Percentiles rank a stretch among this genome's conserved stretches.
Conservation (phyloP, 2,888 invertebrate species). For the Synergus itoensis region DNA sequence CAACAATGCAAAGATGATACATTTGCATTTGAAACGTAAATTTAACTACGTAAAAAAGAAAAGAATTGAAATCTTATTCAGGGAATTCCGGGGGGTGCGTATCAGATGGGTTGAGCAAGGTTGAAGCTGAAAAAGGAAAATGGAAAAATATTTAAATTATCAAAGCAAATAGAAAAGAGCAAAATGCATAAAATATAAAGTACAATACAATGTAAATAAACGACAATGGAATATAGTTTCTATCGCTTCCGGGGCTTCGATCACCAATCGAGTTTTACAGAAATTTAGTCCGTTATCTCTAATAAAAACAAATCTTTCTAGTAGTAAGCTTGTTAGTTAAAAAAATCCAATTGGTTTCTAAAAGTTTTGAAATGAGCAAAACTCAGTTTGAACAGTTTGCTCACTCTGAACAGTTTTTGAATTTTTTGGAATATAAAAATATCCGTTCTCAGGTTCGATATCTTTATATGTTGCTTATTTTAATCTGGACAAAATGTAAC, state of each 20-base stretch:
- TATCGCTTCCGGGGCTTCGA: conserved; percentile 19
- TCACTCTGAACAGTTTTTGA: no score
- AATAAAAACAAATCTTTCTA: background rate
- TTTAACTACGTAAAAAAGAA: conserved; percentile 12
- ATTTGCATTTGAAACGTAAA: conserved; percentile 27
- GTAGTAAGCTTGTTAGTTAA: no score
- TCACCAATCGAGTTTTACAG: conserved; percentile 28
- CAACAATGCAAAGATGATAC: conserved; percentile 19
- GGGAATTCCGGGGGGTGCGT: conserved; percentile 22
- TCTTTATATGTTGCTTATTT: background rate
- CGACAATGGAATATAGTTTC: conserved; percentile 30
- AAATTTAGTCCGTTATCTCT: conserved; percentile 9
- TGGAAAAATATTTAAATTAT: conserved; percentile 34
- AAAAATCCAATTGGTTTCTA: no score
- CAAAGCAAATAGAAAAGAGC: conserved; percentile 28
- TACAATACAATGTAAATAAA: conserved; percentile 40
- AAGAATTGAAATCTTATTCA: conserved; percentile 26
- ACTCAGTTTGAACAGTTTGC: no score
- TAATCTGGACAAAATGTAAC: background rate
- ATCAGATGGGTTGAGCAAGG: conserved; percentile 11
- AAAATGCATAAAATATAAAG: conserved; percentile 40
- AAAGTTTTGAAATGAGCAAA: no score
- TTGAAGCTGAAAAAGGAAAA: conserved; percentile 33
- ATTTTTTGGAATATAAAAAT: no score
- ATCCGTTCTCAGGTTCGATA: background rate